Percentiles rank a stretch among this genome's conserved stretches.
phyloP scores from a whole-genome alignment of 2,113 vertebrate species.

The Callionymus lyra region DNA sequence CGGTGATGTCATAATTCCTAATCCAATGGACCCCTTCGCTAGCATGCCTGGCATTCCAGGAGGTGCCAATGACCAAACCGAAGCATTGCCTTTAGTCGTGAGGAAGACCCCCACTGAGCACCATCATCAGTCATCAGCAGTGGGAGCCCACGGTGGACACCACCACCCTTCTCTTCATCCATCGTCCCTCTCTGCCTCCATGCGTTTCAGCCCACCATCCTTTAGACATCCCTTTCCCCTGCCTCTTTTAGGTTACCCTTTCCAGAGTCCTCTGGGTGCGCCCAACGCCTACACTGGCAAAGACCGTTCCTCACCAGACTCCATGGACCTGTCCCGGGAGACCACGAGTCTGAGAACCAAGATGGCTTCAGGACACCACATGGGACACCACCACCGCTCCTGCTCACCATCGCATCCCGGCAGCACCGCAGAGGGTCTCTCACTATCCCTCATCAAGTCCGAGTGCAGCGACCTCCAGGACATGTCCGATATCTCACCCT shows the following conservation, averaged over 20 bases:
- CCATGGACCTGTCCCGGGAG: conserved; percentile 92
- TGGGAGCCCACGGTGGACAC: conserved; percentile 77
- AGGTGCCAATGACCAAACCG: conserved; percentile 85
- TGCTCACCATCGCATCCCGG: conserved; percentile 88
- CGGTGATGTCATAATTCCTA: conserved; percentile 95
- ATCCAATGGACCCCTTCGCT: conserved; percentile 84
- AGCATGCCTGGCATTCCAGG: conserved; percentile 77
- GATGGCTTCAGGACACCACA: conserved; percentile 88
- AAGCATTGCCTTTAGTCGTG: conserved; percentile 92
- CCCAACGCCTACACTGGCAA: conserved; percentile 85
- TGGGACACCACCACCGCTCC: conserved; percentile 79
- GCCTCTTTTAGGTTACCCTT: conserved; percentile 93
- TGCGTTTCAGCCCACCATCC: conserved; percentile 87
- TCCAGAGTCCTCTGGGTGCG: conserved; percentile 84
- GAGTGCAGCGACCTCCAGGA: conserved; percentile 96
- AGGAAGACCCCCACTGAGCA: conserved; percentile 90
- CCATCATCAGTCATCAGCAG: conserved; percentile 80
- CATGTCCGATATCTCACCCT: conserved; percentile 95
- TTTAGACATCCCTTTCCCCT: conserved; percentile 94
- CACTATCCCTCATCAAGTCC: conserved; percentile 94
- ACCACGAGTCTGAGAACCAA: conserved; percentile 94
- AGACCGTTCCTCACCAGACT: conserved; percentile 88
- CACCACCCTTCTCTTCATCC: conserved; percentile 88
- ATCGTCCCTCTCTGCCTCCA: conserved; percentile 84
- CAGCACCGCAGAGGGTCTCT: conserved; percentile 85